Conservation (phyloP, 1,140 invertebrate species). For the Drosophila malerkotliana region DNA sequence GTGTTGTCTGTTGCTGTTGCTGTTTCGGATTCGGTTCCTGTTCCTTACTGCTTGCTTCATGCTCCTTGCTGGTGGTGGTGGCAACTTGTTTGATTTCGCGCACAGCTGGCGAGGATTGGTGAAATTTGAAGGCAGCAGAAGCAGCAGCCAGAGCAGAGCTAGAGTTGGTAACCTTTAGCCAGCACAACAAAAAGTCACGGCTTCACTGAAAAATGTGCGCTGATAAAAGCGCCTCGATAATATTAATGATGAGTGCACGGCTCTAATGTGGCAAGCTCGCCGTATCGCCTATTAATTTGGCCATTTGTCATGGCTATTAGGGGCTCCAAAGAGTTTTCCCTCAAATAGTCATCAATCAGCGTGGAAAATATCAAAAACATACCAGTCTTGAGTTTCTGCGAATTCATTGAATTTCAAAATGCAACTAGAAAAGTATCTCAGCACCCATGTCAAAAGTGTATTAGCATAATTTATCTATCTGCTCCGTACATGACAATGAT, state of each 20-base stretch:
- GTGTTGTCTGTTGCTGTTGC: slow-evolving; percentile 41
- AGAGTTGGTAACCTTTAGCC: slow-evolving; percentile 51
- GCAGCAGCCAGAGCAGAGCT: neutral
- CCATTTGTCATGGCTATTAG: slow-evolving; percentile 75
- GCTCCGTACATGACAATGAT: slow-evolving; percentile 66
- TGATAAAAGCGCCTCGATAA: slow-evolving; percentile 72
- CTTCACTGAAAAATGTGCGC: slow-evolving; percentile 56
- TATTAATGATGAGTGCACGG: slow-evolving; percentile 71
- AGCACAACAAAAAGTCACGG: slow-evolving; percentile 55
- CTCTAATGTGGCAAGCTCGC: slow-evolving; percentile 47
- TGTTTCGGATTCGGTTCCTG: slow-evolving; percentile 8
- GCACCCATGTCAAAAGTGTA: slow-evolving; percentile 66
- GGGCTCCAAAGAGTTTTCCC: slow-evolving; percentile 22
- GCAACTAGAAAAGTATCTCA: slow-evolving; percentile 59
- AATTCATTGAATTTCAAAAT: slow-evolving; percentile 64
- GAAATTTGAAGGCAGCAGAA: slow-evolving; percentile 33
- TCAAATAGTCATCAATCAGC: slow-evolving; percentile 37
- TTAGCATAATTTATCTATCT: slow-evolving; percentile 70
- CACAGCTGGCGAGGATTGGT: slow-evolving; percentile 56
- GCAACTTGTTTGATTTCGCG: slow-evolving; percentile 74
- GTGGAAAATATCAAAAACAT: slow-evolving; percentile 25
- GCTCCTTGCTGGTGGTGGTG: slow-evolving; percentile 40
- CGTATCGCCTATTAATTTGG: slow-evolving; percentile 62
- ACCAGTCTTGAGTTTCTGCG: slow-evolving; percentile 7
- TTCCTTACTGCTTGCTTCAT: slow-evolving; percentile 4